Base-by-base conservation (phyloP, 2,888 invertebrate species). In the Nemotelus pantherinus region DNA sequence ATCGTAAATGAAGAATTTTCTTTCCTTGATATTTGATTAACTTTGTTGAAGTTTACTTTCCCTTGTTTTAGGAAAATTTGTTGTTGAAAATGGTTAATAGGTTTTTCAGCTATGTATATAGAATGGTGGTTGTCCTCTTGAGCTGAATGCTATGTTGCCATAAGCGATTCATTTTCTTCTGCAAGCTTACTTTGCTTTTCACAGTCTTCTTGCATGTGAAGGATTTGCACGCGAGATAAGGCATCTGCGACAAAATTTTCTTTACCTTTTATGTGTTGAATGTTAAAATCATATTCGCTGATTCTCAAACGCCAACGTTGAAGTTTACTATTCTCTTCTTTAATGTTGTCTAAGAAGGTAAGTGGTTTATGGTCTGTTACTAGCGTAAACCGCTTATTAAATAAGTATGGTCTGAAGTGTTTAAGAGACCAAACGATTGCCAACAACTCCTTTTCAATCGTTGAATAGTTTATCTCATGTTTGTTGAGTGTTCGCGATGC, bases 281-380 rank as follows among this genome's bases (percentile, higher is more conserved):
- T 60, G 4, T 60, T 43, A 60, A 5, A 60, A 39, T 60, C 60
- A 41, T 25, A 60, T 60, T 60, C 60, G 41, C 25, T 60, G 7
- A 60, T 41, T 7, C 72, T 77, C 2, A 77, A 50, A 9, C 71
- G 39, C 75, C 77, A 77, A 5, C 77, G 57, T 53, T 53, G 60
- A 1, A 77, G 72, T 72, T 67, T 76, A 7, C 68, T 58, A 10
- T 64, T 72, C 57, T 60, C 63, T 50, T 76, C 68, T 64, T 70
- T 70, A 39, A 74, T 41, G n/a, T 53, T 57, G 2, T 64, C 50
- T 0, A 86, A 74, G 83, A 85, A 86, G 2, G 80, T 81, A 3
- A 86, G 76, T 0, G 85, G 85, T 76, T 83, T 80, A 77, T 87
- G 86, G 71, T 87, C 87, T 0, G 85, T 87, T 5, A 84, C 82